Evolutionary conservation across 2,888 invertebrate genomes (phyloP), one percentile per base, ranked within the genome.

Genomic region (Pollenia angustigena): DNA sequence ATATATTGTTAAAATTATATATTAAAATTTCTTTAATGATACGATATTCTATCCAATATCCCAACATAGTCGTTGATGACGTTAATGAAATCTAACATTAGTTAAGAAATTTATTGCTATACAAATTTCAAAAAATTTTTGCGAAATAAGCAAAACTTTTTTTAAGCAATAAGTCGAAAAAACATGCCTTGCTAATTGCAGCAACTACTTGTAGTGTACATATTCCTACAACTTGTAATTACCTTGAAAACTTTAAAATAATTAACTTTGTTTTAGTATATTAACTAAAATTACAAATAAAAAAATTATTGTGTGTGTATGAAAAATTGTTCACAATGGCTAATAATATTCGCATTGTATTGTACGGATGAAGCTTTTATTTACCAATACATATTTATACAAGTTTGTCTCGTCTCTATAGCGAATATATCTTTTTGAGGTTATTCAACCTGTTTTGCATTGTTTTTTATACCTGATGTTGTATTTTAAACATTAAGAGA

Each of bases 391-490:
- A 62, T 71, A 71, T 52, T 40, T 79, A 69, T 79, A 48, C 56
- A 66, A 66, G 56, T 40, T 14, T 18, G 79, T 80, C 40, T 71
- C 60, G 54, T 66, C 76, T 76, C 32, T 62, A 40, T 48, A 80
- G 60, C 60, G 54, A 58, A 81, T 68, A 14, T 46, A 52, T 23
- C n/a, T 84, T 86, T 82, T 87, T 88, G 81, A 81, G 82, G 81
- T 85, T 86, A 76, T 86, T 86, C 86, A 88, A 84, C 81, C 66
- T 84, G 72, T 60, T 79, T 80, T 79, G 87, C 78, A 81, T 86
- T 87, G 80, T 75, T 72, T 78, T 84, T 66, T 64, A 52, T 72
- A 72, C 69, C 72, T 74, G 75, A 69, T 56, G 64, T 56, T 69
- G 46, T 76, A 72, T 32, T 32, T 76, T 71, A 78, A 76, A 78